These are phyloP conservation scores for Motacilla alba DNA, from an alignment of 2,113 vertebrate genomes.

Conservation along the genomic window DNA sequence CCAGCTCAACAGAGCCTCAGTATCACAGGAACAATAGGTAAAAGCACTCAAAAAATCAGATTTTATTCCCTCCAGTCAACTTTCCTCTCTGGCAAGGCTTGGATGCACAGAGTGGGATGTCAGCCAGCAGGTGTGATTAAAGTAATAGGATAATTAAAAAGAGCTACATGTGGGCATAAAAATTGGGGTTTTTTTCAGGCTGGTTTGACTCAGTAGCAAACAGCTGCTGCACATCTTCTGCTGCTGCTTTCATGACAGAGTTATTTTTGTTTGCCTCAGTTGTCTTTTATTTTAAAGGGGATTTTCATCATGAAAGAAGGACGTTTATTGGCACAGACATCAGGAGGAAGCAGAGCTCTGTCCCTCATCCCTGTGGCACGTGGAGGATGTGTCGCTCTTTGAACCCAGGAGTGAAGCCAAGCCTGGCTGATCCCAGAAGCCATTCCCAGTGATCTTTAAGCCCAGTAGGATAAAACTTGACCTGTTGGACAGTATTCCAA, in stretches of 20 bases:
- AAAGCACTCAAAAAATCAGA: background rate
- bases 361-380: background rate
- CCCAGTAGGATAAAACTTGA: background rate
- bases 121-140: slow-evolving; percentile 52
- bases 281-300: background rate
- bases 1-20: background rate
- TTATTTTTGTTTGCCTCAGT: background rate
- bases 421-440: background rate
- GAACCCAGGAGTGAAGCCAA: background rate
- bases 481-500: background rate
- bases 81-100: background rate
- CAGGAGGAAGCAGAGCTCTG: background rate
- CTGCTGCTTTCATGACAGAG: background rate
- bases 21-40: background rate
- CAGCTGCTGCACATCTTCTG: background rate
- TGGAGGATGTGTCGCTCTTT: background rate
- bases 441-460: background rate
- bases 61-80: background rate
- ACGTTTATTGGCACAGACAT: background rate
- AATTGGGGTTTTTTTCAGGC: background rate
- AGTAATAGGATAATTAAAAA: slow-evolving; percentile 42
- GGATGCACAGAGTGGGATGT: background rate
- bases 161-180: slow-evolving; percentile 8
- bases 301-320: background rate
- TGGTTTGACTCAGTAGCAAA: background rate